phyloP scores from a whole-genome alignment of 2,888 invertebrate species.

The Autographa gamma region DNA sequence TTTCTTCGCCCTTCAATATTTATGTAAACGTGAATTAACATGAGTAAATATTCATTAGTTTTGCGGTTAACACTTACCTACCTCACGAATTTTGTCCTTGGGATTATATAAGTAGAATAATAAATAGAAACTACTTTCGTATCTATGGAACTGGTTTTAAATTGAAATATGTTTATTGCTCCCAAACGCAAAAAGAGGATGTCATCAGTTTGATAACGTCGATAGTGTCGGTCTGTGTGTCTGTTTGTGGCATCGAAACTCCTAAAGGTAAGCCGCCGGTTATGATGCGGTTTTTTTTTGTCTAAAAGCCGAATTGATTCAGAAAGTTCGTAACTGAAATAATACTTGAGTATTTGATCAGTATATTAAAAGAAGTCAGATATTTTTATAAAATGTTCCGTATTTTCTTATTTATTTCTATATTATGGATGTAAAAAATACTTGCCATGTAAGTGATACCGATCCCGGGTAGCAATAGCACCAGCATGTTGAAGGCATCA shows the following conservation, averaged over 20 bases:
- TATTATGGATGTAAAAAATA: constrained; percentile 11
- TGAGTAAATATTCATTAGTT: constrained; percentile 10
- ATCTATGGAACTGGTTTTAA: constrained; percentile 6
- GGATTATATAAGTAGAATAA: not conserved
- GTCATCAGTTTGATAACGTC: too few relatives aligned
- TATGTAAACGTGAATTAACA: constrained; percentile 35
- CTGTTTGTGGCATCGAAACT: too few relatives aligned
- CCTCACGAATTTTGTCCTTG: constrained; percentile 1
- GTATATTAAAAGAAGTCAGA: too few relatives aligned
- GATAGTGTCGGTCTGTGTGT: too few relatives aligned
- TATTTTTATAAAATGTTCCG: too few relatives aligned
- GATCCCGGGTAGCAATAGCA: constrained; percentile 95
- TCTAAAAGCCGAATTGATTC: too few relatives aligned
- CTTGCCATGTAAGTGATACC: constrained; percentile 94
- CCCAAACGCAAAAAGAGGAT: too few relatives aligned
- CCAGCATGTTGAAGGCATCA: constrained; percentile 95
- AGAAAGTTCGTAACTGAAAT: too few relatives aligned
- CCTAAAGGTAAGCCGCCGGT: too few relatives aligned
- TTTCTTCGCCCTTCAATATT: constrained; percentile 91
- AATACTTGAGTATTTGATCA: too few relatives aligned
- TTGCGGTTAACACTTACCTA: not conserved
- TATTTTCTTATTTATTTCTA: too few relatives aligned
- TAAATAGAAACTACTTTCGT: not conserved
- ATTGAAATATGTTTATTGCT: not conserved
- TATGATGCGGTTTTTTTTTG: too few relatives aligned